Conservation (phyloP, 2,113 vertebrate species). For the Microtus ochrogaster region DNA sequence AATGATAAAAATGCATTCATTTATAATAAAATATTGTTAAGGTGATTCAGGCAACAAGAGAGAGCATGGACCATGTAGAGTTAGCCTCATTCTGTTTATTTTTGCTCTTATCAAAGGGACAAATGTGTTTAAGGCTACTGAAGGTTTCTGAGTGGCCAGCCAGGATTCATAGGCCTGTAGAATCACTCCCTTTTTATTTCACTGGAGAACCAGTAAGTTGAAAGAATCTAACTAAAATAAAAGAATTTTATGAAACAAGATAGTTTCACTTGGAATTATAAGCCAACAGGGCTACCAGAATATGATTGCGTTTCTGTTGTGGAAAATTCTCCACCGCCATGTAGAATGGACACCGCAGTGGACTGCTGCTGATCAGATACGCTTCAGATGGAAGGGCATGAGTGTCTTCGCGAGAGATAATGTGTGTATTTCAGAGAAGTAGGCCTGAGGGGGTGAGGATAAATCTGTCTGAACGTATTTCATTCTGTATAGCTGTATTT, state of each 20-base stretch:
- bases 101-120: constrained; percentile 40
- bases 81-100: neutral
- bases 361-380: neutral
- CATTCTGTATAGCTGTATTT: neutral
- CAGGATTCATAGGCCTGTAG: neutral
- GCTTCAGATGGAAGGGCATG: too few species aligned
- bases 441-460: neutral
- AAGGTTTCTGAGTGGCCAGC: neutral
- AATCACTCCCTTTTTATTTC: neutral
- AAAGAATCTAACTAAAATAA: neutral
- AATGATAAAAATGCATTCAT: neutral
- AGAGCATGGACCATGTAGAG: neutral
- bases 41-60: neutral
- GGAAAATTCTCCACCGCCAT: neutral
- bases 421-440: neutral
- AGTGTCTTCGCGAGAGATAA: neutral
- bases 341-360: neutral
- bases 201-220: neutral
- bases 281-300: neutral
- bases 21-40: neutral
- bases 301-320: neutral
- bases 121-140: neutral
- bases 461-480: neutral
- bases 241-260: neutral
- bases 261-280: constrained; percentile 28